phyloP scores from a whole-genome alignment of 2,888 invertebrate genomes.

The Xanthorhoe designata region DNA sequence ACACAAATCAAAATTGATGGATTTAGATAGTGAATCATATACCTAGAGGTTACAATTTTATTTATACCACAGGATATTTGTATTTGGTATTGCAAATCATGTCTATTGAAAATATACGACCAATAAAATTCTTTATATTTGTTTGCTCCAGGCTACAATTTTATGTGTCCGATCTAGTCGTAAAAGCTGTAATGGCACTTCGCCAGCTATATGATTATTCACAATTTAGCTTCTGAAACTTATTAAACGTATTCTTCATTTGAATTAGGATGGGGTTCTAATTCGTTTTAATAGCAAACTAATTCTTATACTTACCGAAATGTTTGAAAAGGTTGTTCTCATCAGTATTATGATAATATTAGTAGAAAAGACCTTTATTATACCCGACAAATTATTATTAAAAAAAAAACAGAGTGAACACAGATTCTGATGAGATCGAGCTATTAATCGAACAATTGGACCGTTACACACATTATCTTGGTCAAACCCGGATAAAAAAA shows the following conservation, averaged over 20 bases:
- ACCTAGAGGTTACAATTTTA: slow-evolving; percentile 4
- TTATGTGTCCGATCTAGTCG: slow-evolving; percentile 36
- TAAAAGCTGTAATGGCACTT: slow-evolving; percentile 36
- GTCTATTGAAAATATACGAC: slow-evolving; percentile 38
- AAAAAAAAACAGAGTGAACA: too few species aligned
- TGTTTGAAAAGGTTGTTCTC: not conserved
- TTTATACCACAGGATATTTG: slow-evolving; percentile 9
- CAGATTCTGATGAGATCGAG: not conserved
- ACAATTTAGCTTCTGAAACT: slow-evolving; percentile 23
- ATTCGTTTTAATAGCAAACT: too few species aligned
- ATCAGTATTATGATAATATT: too few species aligned
- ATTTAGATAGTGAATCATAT: too few species aligned
- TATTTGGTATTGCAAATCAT: slow-evolving; percentile 29
- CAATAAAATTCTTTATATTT: slow-evolving; percentile 41
- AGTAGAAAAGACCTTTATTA: too few species aligned
- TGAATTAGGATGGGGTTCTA: slow-evolving; percentile 22
- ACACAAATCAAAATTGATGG: too few species aligned
- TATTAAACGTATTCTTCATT: slow-evolving; percentile 4
- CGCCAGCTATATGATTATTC: slow-evolving; percentile 35
- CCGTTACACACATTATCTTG: too few species aligned
- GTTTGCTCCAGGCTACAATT: slow-evolving; percentile 32
- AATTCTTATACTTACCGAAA: too few species aligned
- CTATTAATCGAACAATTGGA: too few species aligned
- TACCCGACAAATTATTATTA: too few species aligned
- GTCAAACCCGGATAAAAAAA: not conserved